A percentile compares a stretch with the other conserved stretches of the same genome.
These are phyloP conservation scores for Halocynthia roretzi DNA, from an alignment of 23 tunicate genomes.

Conservation along the genomic window DNA sequence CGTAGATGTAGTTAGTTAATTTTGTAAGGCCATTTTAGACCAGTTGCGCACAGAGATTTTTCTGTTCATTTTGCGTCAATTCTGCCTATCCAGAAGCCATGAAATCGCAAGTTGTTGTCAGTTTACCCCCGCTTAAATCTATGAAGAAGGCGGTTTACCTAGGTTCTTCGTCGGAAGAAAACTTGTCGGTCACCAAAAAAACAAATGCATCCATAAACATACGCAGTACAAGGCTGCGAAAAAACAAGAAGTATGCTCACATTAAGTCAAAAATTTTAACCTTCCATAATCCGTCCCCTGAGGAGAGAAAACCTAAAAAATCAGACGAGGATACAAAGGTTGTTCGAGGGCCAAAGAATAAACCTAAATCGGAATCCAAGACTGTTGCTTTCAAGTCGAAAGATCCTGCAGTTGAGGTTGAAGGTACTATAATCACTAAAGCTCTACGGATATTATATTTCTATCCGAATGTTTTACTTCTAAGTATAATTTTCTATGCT, in stretches of 20 bases:
- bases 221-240: background rate
- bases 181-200: background rate
- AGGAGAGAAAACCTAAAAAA: background rate
- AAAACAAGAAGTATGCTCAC: slow-evolving; percentile 23
- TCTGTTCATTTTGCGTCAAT: no score
- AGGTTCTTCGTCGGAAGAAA: slow-evolving; percentile 18
- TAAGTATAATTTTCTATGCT: no score
- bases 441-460: no score
- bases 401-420: no score
- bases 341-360: no score
- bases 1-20: no score
- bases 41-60: no score
- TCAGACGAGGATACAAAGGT: background rate
- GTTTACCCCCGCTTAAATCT: slow-evolving; percentile 7
- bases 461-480: no score
- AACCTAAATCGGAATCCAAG: no score
- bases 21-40: no score
- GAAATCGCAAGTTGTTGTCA: slow-evolving; percentile 3
- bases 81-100: background rate
- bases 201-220: background rate
- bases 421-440: no score
- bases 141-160: slow-evolving; percentile 16
- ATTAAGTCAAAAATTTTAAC: slow-evolving; percentile 20
- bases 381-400: no score
- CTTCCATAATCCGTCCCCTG: background rate